Conservation (phyloP, 2,888 invertebrate species). For the Eumerus sabulonum region DNA sequence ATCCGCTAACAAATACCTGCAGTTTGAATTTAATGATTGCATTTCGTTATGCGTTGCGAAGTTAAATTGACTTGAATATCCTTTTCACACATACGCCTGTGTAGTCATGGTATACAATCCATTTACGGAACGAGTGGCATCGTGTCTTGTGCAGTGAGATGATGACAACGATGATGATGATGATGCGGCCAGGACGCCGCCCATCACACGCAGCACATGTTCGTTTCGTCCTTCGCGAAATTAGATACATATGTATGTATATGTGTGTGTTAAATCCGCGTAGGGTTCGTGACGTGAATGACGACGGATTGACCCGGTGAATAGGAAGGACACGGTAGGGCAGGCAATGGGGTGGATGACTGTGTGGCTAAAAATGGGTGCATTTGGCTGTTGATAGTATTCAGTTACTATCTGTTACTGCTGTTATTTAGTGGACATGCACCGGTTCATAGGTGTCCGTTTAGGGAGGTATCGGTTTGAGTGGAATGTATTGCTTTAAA, state of each 20-base stretch:
- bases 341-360: constrained; percentile 6
- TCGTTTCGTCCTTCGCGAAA: constrained; percentile 41
- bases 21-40: constrained; percentile 67
- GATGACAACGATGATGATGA: neutral
- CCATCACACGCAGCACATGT: constrained; percentile 22
- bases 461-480: neutral
- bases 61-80: constrained; percentile 67
- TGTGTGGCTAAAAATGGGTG: too few species aligned
- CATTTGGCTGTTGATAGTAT: too few species aligned
- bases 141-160: constrained; percentile 3
- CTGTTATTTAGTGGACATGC: constrained; percentile 45
- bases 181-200: neutral
- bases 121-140: constrained; percentile 43
- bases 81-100: constrained; percentile 20
- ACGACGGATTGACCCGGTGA: neutral
- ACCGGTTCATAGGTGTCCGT: constrained; percentile 29
- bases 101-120: constrained; percentile 40
- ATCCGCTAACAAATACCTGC: constrained; percentile 62
- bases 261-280: constrained; percentile 19
- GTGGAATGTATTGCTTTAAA: constrained; percentile 16
- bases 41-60: constrained; percentile 61
- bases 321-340: constrained; percentile 9
- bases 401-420: constrained; percentile 25
- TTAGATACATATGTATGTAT: constrained; percentile 46
- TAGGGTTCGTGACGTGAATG: constrained; percentile 9